A percentile compares a stretch with the other conserved stretches of the same genome.
Conservation (phyloP, 2,797 vertebrate species). For the Parotocinclus haroldoi region DNA sequence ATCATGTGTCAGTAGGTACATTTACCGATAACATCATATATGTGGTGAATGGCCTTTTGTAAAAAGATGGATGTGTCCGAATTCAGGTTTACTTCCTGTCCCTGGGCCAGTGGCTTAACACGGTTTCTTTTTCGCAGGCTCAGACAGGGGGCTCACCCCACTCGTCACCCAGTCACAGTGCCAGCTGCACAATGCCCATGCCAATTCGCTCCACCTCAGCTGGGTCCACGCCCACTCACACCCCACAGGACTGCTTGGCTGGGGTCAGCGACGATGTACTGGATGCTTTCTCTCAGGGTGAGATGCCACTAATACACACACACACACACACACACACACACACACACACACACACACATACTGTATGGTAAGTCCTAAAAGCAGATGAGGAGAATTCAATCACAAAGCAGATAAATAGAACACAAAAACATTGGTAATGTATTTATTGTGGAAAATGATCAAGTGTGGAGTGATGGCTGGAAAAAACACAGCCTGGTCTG, state of each 20-base stretch:
- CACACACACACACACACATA: too few relatives aligned
- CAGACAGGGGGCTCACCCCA: slow-evolving; percentile 87
- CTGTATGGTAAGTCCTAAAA: too few relatives aligned
- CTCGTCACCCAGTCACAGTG: slow-evolving; percentile 88
- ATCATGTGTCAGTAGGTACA: slow-evolving; percentile 21
- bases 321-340: not conserved
- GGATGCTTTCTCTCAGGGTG: slow-evolving; percentile 90
- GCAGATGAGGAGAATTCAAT: too few relatives aligned
- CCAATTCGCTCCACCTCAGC: slow-evolving; percentile 88
- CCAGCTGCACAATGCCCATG: slow-evolving; percentile 85
- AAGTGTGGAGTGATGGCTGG: too few relatives aligned
- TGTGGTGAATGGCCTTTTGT: slow-evolving; percentile 1
- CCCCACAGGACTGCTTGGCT: slow-evolving; percentile 80
- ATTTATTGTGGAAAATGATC: too few relatives aligned
- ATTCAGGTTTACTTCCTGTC: slow-evolving; percentile 9
- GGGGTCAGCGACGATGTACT: slow-evolving; percentile 85
- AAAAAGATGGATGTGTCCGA: slow-evolving; percentile 16
- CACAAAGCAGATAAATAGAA: too few relatives aligned
- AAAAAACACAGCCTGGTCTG: too few relatives aligned
- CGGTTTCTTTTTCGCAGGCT: slow-evolving; percentile 64
- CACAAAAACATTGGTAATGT: too few relatives aligned
- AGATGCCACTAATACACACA: slow-evolving; percentile 37
- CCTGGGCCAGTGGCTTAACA: slow-evolving; percentile 11
- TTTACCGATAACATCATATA: slow-evolving; percentile 18
- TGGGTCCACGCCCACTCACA: slow-evolving; percentile 90